Conservation (phyloP, 2,888 invertebrate species). For the Operophtera brumata region DNA sequence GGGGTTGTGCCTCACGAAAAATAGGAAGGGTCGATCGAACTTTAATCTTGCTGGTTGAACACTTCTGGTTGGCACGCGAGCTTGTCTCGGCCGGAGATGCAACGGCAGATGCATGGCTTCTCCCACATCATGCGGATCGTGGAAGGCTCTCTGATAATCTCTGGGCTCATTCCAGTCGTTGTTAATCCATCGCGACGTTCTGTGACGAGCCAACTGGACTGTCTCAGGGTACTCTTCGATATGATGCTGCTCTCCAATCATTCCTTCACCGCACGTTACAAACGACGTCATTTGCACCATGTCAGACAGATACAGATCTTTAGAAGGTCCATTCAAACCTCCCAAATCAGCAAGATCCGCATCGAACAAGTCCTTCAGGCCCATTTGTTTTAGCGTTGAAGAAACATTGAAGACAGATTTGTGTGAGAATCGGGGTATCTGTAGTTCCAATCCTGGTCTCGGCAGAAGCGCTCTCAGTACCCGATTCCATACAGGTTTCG, state of each 20-base stretch:
- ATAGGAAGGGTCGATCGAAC: conserved; percentile 93
- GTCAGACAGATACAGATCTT: conserved; percentile 90
- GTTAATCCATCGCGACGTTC: conserved; percentile 72
- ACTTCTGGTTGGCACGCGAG: conserved; percentile 84
- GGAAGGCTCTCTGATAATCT: conserved; percentile 85
- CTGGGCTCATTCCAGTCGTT: conserved; percentile 77
- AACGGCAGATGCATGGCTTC: conserved; percentile 82
- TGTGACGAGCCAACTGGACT: conserved; percentile 62
- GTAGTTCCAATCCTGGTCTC: conserved; percentile 88
- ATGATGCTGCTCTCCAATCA: conserved; percentile 87
- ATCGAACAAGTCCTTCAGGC: conserved; percentile 88
- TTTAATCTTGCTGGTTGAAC: conserved; percentile 85
- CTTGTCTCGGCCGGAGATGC: conserved; percentile 86
- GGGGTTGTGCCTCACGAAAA: conserved; percentile 93
- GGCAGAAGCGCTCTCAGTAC: conserved; percentile 87
- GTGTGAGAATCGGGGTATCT: conserved; percentile 91
- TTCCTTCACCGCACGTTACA: conserved; percentile 89
- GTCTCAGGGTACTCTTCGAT: conserved; percentile 90
- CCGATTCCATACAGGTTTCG: conserved; percentile 86
- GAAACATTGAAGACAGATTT: conserved; percentile 91
- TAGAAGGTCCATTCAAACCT: conserved; percentile 89
- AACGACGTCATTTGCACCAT: conserved; percentile 92
- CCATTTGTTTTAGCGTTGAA: conserved; percentile 88
- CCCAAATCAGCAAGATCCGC: conserved; percentile 89
- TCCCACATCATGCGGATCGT: conserved; percentile 82